These are phyloP conservation scores for Drosophila crucigera DNA, from an alignment of 2,888 invertebrate genomes.

Conservation along the genomic window DNA sequence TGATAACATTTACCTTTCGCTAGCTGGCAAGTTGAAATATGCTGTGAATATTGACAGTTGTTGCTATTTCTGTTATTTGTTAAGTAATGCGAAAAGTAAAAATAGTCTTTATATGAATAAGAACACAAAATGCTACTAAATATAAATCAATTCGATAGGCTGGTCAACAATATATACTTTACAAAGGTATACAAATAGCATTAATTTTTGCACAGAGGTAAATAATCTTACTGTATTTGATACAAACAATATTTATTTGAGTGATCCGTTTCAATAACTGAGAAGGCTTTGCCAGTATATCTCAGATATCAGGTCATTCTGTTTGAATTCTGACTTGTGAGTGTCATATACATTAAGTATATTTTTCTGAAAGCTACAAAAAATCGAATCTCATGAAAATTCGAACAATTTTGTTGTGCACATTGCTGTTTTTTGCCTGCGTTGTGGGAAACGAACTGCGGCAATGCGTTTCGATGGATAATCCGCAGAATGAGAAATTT, in stretches of 20 bases:
- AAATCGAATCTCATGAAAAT: background rate
- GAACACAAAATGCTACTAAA: background rate
- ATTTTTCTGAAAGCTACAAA: background rate
- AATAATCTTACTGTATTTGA: background rate
- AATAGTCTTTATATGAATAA: background rate
- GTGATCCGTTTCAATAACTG: background rate
- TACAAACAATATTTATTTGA: no score
- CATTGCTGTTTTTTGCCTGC: background rate
- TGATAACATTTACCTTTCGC: background rate
- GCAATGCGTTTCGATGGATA: background rate
- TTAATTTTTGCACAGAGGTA: background rate
- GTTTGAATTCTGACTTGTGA: background rate
- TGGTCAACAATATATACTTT: background rate
- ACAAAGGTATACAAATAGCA: background rate
- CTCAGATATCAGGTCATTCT: background rate
- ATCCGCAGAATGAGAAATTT: background rate
- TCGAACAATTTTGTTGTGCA: background rate
- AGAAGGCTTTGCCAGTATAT: background rate
- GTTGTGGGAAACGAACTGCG: background rate
- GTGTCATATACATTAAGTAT: background rate
- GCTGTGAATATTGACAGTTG: constrained; percentile 4
- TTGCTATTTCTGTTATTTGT: background rate
- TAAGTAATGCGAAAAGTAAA: background rate
- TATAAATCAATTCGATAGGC: background rate
- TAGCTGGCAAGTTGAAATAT: background rate